Evolutionary conservation across 2,888 invertebrate genomes (phyloP).

Genomic region (Parnassius mnemosyne): DNA sequence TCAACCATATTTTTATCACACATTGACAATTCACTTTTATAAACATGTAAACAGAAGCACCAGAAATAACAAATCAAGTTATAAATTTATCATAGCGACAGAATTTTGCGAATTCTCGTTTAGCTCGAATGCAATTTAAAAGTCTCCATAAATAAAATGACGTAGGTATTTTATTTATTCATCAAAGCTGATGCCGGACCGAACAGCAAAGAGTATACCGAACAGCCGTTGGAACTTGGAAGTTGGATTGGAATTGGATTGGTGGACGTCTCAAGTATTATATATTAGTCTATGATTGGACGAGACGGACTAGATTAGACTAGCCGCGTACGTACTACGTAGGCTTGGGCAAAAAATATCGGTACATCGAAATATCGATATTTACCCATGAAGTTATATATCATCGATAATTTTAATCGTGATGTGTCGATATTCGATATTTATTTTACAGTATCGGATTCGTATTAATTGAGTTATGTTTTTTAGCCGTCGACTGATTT

Average conservation of each 20-base stretch:
- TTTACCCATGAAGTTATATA: slow-evolving; percentile 36
- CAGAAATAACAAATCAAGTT: slow-evolving; percentile 57
- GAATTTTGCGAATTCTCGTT: slow-evolving; percentile 57
- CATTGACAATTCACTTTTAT: slow-evolving; percentile 41
- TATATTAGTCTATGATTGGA: no score
- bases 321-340: no score
- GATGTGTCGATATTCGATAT: no score
- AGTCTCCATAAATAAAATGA: slow-evolving; percentile 51
- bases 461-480: slow-evolving; percentile 16
- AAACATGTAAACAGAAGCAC: slow-evolving; percentile 68
- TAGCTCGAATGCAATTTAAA: slow-evolving; percentile 48
- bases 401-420: no score
- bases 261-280: no score
- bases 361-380: slow-evolving; percentile 38
- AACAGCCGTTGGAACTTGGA: slow-evolving; percentile 44
- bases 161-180: slow-evolving; percentile 62
- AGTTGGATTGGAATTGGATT: no score
- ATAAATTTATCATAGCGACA: slow-evolving; percentile 43
- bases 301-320: no score
- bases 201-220: slow-evolving; percentile 32
- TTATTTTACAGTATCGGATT: no score
- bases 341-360: slow-evolving; percentile 23
- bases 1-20: slow-evolving; percentile 37
- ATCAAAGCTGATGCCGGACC: slow-evolving; percentile 34
- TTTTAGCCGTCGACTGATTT: no score